phyloP scores from a whole-genome alignment of 1,140 invertebrate genomes.

The Eufriesea mexicana region DNA sequence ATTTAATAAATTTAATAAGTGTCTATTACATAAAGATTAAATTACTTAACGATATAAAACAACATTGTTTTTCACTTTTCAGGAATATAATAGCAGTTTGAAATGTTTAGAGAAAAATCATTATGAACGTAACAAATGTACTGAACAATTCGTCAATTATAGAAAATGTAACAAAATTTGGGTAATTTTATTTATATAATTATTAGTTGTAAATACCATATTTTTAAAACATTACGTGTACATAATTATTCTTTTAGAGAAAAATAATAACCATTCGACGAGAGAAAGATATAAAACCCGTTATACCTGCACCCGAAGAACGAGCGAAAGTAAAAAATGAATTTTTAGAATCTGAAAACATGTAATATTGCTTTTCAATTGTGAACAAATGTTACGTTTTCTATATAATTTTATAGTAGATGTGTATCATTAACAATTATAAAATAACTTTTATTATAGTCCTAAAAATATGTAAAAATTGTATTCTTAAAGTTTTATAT shows the following conservation, averaged over 20 bases:
- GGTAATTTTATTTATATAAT: conserved; percentile 52
- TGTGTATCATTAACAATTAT: not conserved
- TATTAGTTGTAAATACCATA: not conserved
- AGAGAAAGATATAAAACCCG: conserved; percentile 53
- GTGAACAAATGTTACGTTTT: not conserved
- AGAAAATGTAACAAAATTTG: conserved; percentile 65
- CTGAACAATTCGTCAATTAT: conserved; percentile 62
- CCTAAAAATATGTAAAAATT: conserved; percentile 17
- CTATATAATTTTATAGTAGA: not conserved
- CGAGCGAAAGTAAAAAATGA: conserved; percentile 69
- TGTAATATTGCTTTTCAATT: not conserved
- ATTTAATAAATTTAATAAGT: not conserved
- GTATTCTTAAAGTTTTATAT: not conserved
- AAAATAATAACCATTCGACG: conserved; percentile 43
- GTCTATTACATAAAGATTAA: not conserved
- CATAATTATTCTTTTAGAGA: conserved; percentile 52
- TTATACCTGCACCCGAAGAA: conserved; percentile 68
- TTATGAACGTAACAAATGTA: conserved; percentile 40
- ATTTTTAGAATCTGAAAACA: conserved; percentile 38
- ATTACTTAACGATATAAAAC: not conserved
- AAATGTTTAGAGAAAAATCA: conserved; percentile 58
- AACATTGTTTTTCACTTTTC: not conserved
- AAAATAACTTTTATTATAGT: conserved; percentile 2
- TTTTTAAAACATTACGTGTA: not conserved
- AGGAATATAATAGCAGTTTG: conserved; percentile 57